Conservation (phyloP, 2,888 invertebrate species). For the Yponomeuta malinellus region DNA sequence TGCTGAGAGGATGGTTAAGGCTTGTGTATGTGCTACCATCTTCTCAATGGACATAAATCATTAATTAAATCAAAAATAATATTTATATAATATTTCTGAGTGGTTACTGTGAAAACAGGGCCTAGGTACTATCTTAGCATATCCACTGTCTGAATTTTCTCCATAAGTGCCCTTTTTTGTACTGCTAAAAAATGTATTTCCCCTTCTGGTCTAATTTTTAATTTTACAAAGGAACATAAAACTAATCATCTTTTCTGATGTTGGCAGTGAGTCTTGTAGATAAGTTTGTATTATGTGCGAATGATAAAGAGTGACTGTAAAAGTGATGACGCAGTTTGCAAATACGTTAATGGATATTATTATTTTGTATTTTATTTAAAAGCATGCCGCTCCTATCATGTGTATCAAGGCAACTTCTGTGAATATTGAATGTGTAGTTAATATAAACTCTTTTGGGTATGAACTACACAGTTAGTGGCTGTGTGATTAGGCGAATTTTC, state of each 20-base stretch:
- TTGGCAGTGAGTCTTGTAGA: neutral
- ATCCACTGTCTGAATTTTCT: too few species aligned
- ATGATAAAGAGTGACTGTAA: neutral
- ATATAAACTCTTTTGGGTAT: too few species aligned
- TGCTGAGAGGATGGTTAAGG: too few species aligned
- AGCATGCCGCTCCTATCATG: neutral
- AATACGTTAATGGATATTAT: neutral
- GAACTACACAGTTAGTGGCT: too few species aligned
- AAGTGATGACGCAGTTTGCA: neutral
- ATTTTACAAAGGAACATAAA: neutral
- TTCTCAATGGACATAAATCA: too few species aligned
- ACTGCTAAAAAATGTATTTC: neutral
- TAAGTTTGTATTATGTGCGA: neutral
- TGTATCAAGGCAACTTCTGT: neutral
- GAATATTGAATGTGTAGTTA: neutral
- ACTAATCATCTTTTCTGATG: neutral
- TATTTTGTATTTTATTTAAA: neutral
- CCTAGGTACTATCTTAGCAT: too few species aligned
- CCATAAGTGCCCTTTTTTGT: too few species aligned
- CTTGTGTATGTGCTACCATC: too few species aligned
- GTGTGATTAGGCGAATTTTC: too few species aligned
- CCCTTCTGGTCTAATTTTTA: neutral
- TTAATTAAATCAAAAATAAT: too few species aligned
- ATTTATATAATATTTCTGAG: too few species aligned
- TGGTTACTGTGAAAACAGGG: too few species aligned